Percentiles rank a stretch among this genome's conserved stretches.
Conservation (phyloP, 2,113 vertebrate species). For the Misgurnus mizolepis region DNA sequence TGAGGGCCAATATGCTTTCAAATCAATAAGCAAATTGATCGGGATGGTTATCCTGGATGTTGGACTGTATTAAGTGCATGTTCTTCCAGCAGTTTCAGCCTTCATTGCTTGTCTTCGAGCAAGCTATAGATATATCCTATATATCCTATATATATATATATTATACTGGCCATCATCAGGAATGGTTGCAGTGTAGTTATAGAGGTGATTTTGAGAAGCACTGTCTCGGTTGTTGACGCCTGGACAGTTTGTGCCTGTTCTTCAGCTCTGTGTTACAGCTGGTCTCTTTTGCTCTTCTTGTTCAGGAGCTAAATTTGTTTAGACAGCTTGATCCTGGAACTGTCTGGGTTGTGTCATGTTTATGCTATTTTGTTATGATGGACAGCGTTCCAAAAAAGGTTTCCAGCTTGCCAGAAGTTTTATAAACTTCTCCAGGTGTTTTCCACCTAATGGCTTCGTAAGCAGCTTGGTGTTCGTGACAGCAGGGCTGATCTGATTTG, state of each 20-base stretch:
- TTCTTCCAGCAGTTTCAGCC: not conserved
- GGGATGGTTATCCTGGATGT: not conserved
- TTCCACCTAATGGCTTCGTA: not conserved
- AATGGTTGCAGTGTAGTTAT: not conserved
- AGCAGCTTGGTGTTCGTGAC: not conserved
- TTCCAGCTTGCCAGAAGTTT: not conserved
- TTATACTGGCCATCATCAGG: not conserved
- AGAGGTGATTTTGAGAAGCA: not conserved
- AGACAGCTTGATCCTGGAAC: not conserved
- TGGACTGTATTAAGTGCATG: not conserved
- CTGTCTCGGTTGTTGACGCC: not conserved
- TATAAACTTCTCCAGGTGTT: conserved; percentile 16
- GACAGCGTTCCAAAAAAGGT: not conserved
- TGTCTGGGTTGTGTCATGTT: not conserved
- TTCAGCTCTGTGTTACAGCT: not conserved
- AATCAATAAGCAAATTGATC: not conserved
- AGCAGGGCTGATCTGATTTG: not conserved
- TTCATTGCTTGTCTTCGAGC: not conserved
- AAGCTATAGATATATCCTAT: not conserved
- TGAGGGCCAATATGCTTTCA: too few relatives aligned
- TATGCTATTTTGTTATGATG: conserved; percentile 6
- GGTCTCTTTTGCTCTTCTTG: not conserved
- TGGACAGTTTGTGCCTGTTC: not conserved
- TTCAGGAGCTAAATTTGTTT: conserved; percentile 2
- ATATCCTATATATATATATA: too few relatives aligned